Base-by-base conservation (phyloP, 64 coral and sea anemone species). In the Astreopora myriophthalma region DNA sequence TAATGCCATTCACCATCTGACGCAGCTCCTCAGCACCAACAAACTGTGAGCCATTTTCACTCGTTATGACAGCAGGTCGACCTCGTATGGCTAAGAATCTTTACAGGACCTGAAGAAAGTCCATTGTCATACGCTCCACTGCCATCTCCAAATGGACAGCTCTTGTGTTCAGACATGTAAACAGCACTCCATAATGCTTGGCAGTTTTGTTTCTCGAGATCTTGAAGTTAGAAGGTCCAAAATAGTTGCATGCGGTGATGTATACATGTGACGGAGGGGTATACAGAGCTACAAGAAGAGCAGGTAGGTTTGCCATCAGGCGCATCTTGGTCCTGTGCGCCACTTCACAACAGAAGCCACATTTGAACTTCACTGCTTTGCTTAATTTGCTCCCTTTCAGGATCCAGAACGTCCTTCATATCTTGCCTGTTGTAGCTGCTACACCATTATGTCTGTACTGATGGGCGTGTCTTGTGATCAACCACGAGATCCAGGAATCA, bases 41-140 rank as follows among this genome's bases (percentile, higher is more conserved):
- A 25, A 79, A 63, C 60, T 90, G 88, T 7, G 73, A 72, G 28
- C 85, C 69, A 57, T 90, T 90, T 51, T 90, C 88, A 52, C 88
- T 79, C 58, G 36, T 90, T 58, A 90, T 34, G 31, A 90, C 0
- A 0, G 88, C 57, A 25, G 88, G 88, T 8, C 64, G 26, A 51
- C 73, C 88, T 26, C 88, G 49, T 33, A 90, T 90, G 25, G 88
- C 63, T 27, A 90, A 90, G 35, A 90, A 79, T 40, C 74, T 77
- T 40, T 30, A 17, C 20, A 90, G 38, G 72, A 78, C 88, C 78
- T 90, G 88, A 74, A 90, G 31, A 62, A 79, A 90, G 39, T 90
- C 88, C 88, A 79, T 90, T 13, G 88, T 90, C 19, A 74, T 79
- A 46, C 73, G 40, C 29, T 3, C 74, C 6, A 67, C 85, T 31